phyloP scores from a whole-genome alignment of 2,797 vertebrate species.

The Rhadinocentrus ornatus region DNA sequence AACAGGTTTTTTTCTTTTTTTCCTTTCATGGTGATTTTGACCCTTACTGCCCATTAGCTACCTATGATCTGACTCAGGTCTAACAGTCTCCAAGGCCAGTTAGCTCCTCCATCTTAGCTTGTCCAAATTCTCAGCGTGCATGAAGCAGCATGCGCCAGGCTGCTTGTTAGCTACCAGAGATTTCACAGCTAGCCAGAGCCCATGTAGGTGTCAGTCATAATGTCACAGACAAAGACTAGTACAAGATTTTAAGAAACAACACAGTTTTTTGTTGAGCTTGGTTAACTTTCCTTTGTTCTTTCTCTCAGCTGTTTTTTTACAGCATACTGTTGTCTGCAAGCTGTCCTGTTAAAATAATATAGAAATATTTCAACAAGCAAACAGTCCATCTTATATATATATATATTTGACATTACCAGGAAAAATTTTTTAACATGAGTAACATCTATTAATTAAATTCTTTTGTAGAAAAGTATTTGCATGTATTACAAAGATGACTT shows the following conservation, averaged over 20 bases:
- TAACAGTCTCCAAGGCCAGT: constrained; percentile 18
- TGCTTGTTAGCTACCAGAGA: constrained; percentile 2
- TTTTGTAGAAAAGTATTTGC: too few species aligned
- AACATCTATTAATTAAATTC: too few species aligned
- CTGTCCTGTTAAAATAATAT: too few species aligned
- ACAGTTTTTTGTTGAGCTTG: background rate
- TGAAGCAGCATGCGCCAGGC: constrained; percentile 38
- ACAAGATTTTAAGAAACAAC: constrained; percentile 29
- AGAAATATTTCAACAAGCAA: too few species aligned
- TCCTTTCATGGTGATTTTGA: background rate
- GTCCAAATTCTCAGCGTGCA: constrained; percentile 25
- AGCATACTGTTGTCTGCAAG: too few species aligned
- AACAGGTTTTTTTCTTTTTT: background rate
- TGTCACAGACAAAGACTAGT: constrained; percentile 61
- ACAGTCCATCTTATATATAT: too few species aligned
- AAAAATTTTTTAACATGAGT: too few species aligned
- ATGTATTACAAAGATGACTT: too few species aligned
- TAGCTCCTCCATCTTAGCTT: constrained; percentile 9
- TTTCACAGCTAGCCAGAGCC: constrained; percentile 58
- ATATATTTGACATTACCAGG: too few species aligned
- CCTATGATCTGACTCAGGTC: constrained; percentile 29
- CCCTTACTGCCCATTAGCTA: background rate
- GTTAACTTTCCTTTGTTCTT: too few species aligned
- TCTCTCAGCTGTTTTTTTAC: too few species aligned
- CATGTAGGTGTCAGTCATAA: constrained; percentile 80